Evolutionary conservation across 2,888 invertebrate genomes (phyloP).

Genomic region (Ichneumoninae sp.): DNA sequence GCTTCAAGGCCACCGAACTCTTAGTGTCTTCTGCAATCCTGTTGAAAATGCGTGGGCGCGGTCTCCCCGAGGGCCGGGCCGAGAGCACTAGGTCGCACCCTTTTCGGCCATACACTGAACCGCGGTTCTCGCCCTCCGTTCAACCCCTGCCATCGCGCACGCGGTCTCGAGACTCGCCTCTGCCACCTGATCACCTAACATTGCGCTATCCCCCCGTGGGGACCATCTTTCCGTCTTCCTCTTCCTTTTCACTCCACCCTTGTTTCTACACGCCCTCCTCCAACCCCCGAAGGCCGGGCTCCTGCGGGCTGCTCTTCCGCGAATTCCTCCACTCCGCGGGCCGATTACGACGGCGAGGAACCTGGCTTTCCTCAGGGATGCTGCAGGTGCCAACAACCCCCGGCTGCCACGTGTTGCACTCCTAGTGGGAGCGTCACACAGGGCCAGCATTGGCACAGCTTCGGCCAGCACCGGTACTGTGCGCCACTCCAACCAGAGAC

Average conservation of each 20-base stretch:
- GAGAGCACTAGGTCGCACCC: constrained; percentile 82
- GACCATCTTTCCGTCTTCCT: constrained; percentile 27
- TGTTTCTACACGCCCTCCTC: constrained; percentile 22
- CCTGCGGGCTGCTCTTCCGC: constrained; percentile 6
- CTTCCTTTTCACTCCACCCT: constrained; percentile 28
- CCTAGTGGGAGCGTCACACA: no score
- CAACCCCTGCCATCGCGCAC: constrained; percentile 71
- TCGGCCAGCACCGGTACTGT: no score
- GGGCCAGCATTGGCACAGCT: neutral
- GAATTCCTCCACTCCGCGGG: constrained; percentile 3
- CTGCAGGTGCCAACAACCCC: neutral
- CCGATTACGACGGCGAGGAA: neutral
- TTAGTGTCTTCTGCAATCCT: constrained; percentile 81
- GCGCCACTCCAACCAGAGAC: neutral
- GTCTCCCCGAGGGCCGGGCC: constrained; percentile 84
- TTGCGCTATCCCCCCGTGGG: constrained; percentile 33
- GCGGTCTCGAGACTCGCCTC: constrained; percentile 65
- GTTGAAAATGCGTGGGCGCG: constrained; percentile 84
- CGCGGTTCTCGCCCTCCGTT: constrained; percentile 73
- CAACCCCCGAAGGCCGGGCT: constrained; percentile 23
- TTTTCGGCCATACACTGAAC: constrained; percentile 81
- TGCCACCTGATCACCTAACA: constrained; percentile 22
- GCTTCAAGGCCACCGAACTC: constrained; percentile 79
- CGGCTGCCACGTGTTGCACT: neutral
- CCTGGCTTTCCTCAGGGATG: neutral